Evolutionary conservation across 2,113 vertebrate species (phyloP).

Genomic region (Aix galericulata): DNA sequence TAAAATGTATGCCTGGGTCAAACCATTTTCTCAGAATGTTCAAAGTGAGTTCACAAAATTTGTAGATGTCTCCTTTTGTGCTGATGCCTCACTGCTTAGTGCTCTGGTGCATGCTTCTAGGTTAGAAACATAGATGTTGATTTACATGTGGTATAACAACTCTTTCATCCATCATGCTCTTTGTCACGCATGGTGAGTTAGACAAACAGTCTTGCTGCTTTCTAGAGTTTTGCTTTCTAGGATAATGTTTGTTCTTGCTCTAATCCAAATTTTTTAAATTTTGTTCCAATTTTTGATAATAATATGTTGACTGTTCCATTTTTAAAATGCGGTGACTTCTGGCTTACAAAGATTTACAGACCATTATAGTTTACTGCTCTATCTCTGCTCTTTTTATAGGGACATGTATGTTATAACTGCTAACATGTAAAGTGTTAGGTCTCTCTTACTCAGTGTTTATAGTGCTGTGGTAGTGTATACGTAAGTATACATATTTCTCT

Average conservation of each 20-base stretch:
- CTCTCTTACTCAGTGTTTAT: neutral
- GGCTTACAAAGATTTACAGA: neutral
- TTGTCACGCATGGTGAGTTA: neutral
- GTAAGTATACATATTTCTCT: neutral
- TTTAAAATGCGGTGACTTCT: neutral
- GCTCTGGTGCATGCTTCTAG: neutral
- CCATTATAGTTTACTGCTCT: neutral
- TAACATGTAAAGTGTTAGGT: fast-evolving
- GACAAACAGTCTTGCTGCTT: neutral
- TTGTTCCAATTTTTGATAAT: neutral
- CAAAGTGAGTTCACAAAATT: constrained; percentile 79
- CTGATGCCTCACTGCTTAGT: neutral
- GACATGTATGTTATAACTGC: neutral
- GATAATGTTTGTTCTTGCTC: neutral
- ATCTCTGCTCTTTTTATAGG: neutral
- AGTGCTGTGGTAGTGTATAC: neutral
- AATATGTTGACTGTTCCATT: neutral
- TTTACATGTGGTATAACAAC: fast-evolving
- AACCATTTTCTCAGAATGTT: constrained; percentile 89
- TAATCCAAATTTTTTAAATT: neutral
- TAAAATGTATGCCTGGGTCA: constrained; percentile 97
- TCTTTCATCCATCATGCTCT: neutral
- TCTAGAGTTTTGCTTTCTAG: neutral
- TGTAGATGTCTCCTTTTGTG: neutral
- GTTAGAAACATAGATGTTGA: neutral